A percentile compares a stretch with the other conserved stretches of the same genome.
Conservation (phyloP, 92 coral and sea anemone species). For the Heliopora coerulea region DNA sequence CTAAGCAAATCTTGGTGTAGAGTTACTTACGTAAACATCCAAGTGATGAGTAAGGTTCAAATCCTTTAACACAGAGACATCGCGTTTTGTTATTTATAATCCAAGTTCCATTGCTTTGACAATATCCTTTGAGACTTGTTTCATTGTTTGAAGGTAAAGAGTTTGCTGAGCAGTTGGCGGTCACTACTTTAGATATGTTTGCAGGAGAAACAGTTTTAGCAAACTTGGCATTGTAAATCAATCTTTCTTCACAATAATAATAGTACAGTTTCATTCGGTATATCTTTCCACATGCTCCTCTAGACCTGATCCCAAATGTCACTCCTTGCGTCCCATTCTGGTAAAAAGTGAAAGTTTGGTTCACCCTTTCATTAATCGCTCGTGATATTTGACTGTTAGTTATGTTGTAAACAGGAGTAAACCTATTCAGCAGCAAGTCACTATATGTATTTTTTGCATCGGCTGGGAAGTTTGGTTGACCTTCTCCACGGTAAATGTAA, state of each 20-base stretch:
- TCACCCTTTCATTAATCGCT: background rate
- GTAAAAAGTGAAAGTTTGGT: slow-evolving; percentile 7
- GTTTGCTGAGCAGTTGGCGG: slow-evolving; percentile 61
- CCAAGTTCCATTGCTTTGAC: slow-evolving; percentile 78
- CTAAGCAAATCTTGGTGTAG: no score
- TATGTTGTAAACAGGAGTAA: slow-evolving; percentile 3
- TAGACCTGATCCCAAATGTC: background rate
- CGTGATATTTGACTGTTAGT: background rate
- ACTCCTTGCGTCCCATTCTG: slow-evolving; percentile 2
- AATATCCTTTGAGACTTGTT: slow-evolving; percentile 44
- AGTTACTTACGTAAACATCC: slow-evolving; percentile 29
- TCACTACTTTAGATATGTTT: slow-evolving; percentile 42
- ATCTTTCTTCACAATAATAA: slow-evolving; percentile 57
- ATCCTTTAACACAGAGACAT: slow-evolving; percentile 76
- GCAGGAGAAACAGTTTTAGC: slow-evolving; percentile 63
- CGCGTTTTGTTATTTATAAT: slow-evolving; percentile 32
- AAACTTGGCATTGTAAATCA: slow-evolving; percentile 51
- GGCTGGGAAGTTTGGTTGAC: background rate
- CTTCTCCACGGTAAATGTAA: slow-evolving; percentile 13
- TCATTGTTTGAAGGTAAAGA: slow-evolving; percentile 30
- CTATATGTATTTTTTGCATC: background rate
- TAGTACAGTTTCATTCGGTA: slow-evolving; percentile 48
- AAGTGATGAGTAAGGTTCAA: slow-evolving; percentile 27
- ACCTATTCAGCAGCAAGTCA: background rate
- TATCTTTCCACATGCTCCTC: slow-evolving; percentile 61